Evolutionary conservation across 2,113 vertebrate genomes (phyloP).

Genomic region (Trogon melanurus): DNA sequence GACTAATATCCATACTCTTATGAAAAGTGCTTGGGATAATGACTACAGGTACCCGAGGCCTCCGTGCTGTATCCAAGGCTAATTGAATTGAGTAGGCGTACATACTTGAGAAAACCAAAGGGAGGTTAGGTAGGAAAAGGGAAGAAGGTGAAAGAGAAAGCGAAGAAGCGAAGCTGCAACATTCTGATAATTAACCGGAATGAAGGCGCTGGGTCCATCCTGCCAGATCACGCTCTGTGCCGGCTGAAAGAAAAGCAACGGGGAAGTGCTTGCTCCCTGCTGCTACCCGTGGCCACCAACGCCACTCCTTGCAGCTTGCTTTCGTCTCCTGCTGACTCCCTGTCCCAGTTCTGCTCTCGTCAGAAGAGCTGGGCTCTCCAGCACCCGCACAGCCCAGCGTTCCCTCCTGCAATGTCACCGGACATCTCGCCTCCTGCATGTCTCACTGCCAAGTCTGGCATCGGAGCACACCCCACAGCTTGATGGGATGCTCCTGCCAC

Average conservation of each 20-base stretch:
- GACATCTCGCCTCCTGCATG: background rate
- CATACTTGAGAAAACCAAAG: constrained; percentile 27
- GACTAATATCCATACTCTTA: constrained; percentile 61
- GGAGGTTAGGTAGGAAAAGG: constrained; percentile 27
- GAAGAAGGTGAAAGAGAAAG: constrained; percentile 50
- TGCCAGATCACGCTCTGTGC: background rate
- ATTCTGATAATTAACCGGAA: background rate
- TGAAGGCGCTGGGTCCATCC: background rate
- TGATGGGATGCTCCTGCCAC: background rate
- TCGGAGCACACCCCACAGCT: accelerated
- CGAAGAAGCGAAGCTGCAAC: background rate
- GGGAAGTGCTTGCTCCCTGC: background rate
- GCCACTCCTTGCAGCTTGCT: background rate
- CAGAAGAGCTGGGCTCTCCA: background rate
- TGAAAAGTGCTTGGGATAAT: constrained; percentile 63
- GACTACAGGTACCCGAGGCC: constrained; percentile 36
- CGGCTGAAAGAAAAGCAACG: background rate
- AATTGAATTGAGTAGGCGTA: constrained; percentile 63
- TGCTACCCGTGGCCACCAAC: accelerated
- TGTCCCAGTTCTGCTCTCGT: background rate
- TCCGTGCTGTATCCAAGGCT: constrained; percentile 37
- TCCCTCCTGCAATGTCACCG: background rate
- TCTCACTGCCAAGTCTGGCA: accelerated
- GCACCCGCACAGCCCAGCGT: background rate
- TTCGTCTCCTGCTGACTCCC: background rate